These are phyloP conservation scores for Zaprionus vittiger DNA, from an alignment of 1,140 invertebrate species.

Conservation along the genomic window DNA sequence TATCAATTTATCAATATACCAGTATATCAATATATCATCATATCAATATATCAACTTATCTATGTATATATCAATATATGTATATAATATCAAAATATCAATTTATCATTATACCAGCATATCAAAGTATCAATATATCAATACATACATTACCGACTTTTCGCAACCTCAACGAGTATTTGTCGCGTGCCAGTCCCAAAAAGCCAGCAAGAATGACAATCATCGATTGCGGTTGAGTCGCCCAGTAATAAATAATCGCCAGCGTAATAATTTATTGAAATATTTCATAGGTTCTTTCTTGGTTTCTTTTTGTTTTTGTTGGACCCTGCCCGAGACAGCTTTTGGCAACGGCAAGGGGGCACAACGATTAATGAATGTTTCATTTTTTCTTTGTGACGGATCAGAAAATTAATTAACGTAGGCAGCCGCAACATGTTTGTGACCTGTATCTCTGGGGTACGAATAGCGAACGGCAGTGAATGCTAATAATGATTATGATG, in stretches of 20 bases:
- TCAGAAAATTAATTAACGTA: constrained; percentile 37
- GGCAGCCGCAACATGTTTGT: constrained; percentile 6
- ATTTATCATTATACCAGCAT: no score
- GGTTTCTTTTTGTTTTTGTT: neutral
- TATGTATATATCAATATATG: no score
- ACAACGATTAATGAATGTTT: constrained; percentile 43
- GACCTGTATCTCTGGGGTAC: constrained; percentile 32
- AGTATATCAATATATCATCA: neutral
- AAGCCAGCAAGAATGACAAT: neutral
- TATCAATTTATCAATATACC: no score
- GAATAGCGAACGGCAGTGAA: neutral
- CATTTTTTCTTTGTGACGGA: constrained; percentile 30
- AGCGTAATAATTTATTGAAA: constrained; percentile 26
- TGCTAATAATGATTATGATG: neutral
- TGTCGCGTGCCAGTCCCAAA: constrained; percentile 26
- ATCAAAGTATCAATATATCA: neutral
- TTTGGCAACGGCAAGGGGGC: constrained; percentile 32
- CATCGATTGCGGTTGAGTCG: constrained; percentile 18
- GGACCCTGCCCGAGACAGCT: constrained; percentile 1
- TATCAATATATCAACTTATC: neutral
- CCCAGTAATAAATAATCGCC: constrained; percentile 24
- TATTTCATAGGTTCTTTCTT: neutral
- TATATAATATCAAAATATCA: no score
- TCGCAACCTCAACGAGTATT: neutral
- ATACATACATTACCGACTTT: neutral